Evolutionary conservation across 1,140 invertebrate species (phyloP).

Genomic region (Formica selysi): DNA sequence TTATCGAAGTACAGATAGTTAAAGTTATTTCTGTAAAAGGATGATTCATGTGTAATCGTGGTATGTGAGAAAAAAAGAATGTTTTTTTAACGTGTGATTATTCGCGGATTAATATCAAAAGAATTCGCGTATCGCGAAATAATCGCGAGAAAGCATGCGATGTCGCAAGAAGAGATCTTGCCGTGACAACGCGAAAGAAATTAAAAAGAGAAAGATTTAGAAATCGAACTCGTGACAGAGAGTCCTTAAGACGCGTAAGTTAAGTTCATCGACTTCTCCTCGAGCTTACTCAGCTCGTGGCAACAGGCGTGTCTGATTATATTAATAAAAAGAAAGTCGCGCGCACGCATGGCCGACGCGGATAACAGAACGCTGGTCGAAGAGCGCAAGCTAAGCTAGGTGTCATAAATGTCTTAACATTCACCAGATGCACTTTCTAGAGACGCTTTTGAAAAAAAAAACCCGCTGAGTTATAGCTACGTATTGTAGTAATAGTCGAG

Average conservation of each 20-base stretch:
- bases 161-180: constrained; percentile 20
- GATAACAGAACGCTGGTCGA: constrained; percentile 4
- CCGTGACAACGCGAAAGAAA: constrained; percentile 22
- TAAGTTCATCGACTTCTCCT: constrained; percentile 11
- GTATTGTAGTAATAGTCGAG: constrained; percentile 14
- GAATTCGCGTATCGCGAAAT: not conserved
- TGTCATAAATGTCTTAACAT: constrained; percentile 32
- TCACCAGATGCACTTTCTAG: constrained; percentile 15
- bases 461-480: not conserved
- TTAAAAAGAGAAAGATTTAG: constrained; percentile 17
- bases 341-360: constrained; percentile 1
- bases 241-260: not conserved
- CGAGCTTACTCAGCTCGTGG: not conserved
- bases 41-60: not conserved
- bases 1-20: not conserved
- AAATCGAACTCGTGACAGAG: constrained; percentile 23
- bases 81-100: not conserved
- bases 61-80: not conserved
- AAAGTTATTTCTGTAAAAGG: not conserved
- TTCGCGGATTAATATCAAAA: not conserved
- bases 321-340: constrained; percentile 33
- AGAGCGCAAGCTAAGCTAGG: constrained; percentile 4
- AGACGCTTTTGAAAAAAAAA: constrained; percentile 19
- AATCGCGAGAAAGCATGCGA: constrained; percentile 5
- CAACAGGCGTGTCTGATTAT: constrained; percentile 33